These are phyloP conservation scores for Ploceus nigricollis DNA, from an alignment of 2,113 vertebrate species.

Conservation along the genomic window DNA sequence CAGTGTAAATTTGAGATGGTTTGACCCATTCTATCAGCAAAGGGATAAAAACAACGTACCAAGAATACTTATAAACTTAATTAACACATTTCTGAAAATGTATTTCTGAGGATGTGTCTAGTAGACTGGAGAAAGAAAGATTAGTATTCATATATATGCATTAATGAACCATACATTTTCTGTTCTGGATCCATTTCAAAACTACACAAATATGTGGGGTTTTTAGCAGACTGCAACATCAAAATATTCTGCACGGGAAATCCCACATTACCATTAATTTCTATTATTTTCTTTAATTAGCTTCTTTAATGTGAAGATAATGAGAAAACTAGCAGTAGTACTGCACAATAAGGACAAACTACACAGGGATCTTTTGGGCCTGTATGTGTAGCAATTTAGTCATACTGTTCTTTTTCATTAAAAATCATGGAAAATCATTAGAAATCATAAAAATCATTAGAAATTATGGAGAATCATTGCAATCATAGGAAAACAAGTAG, in stretches of 20 bases:
- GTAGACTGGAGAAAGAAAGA: neutral
- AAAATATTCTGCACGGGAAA: neutral
- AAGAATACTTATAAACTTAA: neutral
- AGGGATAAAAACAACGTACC: neutral
- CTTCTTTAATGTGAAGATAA: neutral
- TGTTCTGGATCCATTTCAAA: neutral
- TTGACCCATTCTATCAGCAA: neutral
- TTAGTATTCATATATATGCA: neutral
- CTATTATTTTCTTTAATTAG: neutral
- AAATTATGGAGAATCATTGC: neutral
- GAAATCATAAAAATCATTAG: no score
- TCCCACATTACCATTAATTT: neutral
- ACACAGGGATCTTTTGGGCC: neutral
- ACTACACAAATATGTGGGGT: fast-evolving
- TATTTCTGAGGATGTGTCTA: neutral
- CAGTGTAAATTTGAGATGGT: neutral
- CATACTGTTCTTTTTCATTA: neutral
- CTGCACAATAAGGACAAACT: neutral
- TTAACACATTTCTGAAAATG: neutral
- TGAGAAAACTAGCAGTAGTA: neutral
- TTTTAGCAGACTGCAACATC: neutral
- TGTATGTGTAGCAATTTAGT: neutral
- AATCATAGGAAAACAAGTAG: neutral
- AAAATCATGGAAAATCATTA: neutral
- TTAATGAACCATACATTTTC: neutral